phyloP scores from a whole-genome alignment of 2,797 vertebrate genomes.

The Astyanax mexicanus region DNA sequence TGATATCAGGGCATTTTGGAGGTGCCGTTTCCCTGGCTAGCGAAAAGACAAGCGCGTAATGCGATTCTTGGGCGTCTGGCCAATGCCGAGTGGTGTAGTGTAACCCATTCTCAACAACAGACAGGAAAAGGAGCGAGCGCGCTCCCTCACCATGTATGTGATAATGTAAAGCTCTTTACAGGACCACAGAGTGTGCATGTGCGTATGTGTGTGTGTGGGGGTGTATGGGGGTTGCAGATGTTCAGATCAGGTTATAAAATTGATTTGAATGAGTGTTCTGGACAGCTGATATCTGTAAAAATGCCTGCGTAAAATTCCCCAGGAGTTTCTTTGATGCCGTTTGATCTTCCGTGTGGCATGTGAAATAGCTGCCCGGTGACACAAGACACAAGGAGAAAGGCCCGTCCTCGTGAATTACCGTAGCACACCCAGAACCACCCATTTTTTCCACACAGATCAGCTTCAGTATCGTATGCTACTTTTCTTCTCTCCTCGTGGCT shows the following conservation, averaged over 20 bases:
- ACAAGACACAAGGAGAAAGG: slow-evolving; percentile 40
- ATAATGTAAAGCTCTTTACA: slow-evolving; percentile 80
- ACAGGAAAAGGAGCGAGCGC: slow-evolving; percentile 51
- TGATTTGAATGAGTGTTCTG: slow-evolving; percentile 80
- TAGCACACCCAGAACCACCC: neutral
- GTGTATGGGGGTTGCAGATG: slow-evolving; percentile 68
- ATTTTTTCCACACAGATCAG: slow-evolving; percentile 45
- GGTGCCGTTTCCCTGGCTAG: slow-evolving; percentile 66
- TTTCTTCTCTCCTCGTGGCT: neutral
- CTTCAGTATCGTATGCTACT: slow-evolving; percentile 32
- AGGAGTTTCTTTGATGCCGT: slow-evolving; percentile 76
- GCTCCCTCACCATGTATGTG: slow-evolving; percentile 72
- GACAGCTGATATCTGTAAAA: slow-evolving; percentile 80
- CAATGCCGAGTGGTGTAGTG: slow-evolving; percentile 73
- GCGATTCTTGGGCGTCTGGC: slow-evolving; percentile 72
- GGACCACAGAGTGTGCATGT: slow-evolving; percentile 59
- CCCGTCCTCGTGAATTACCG: slow-evolving; percentile 45
- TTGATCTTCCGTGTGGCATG: slow-evolving; percentile 69
- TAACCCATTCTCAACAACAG: slow-evolving; percentile 72
- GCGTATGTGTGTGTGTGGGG: slow-evolving; percentile 41
- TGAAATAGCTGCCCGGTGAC: slow-evolving; percentile 59
- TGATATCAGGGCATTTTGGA: slow-evolving; percentile 65
- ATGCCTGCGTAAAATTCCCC: slow-evolving; percentile 74
- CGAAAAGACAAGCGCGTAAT: slow-evolving; percentile 66
- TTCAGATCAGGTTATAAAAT: slow-evolving; percentile 80